Evolutionary conservation across 2,888 invertebrate genomes (phyloP).

Genomic region (Leptopterna dolabrata): DNA sequence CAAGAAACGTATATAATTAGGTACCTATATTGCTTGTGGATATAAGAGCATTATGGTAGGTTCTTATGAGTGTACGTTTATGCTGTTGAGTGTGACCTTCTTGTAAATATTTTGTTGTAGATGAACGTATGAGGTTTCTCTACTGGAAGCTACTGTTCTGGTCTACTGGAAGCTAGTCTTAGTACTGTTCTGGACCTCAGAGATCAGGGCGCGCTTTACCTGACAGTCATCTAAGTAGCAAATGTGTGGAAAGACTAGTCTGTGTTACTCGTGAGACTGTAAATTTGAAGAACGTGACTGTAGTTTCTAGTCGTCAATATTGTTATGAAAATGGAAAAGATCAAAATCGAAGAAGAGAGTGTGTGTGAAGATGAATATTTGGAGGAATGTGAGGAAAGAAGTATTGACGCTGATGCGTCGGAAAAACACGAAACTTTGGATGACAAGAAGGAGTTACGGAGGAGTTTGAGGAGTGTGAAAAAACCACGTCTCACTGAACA

Average conservation of each 20-base stretch:
- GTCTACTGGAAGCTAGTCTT: neutral
- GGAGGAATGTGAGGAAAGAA: no score
- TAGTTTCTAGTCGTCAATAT: neutral
- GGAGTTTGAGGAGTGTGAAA: neutral
- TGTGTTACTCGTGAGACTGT: neutral
- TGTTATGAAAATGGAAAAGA: neutral
- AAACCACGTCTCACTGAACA: neutral
- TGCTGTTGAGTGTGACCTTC: no score
- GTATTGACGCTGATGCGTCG: neutral
- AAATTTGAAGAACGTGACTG: neutral
- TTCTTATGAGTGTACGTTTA: no score
- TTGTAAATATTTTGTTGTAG: neutral
- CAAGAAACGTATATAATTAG: no score
- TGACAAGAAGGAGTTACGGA: neutral
- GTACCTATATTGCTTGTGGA: no score
- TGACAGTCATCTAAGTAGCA: neutral
- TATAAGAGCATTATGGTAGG: no score
- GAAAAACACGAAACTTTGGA: neutral
- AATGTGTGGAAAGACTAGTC: neutral
- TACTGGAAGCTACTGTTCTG: neutral
- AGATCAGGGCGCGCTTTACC: no score
- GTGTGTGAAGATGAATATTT: neutral
- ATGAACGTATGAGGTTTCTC: neutral
- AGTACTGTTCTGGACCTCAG: neutral
- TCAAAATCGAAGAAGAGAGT: neutral